These are phyloP conservation scores for Colaptes auratus DNA, from an alignment of 2,113 vertebrate genomes.

Conservation along the genomic window DNA sequence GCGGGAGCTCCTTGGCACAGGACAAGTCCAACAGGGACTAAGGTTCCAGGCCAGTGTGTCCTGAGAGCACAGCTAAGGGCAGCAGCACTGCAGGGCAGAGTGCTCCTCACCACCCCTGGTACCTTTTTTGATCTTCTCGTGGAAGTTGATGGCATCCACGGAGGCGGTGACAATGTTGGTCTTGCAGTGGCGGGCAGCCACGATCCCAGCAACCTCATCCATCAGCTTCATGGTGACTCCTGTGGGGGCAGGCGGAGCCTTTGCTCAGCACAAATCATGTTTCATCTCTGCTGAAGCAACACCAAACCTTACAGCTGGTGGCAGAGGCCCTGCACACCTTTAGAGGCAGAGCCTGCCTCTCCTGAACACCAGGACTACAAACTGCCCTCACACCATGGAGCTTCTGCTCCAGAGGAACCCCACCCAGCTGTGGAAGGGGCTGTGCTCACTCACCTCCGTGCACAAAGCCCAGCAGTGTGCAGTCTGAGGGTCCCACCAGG, in stretches of 20 bases:
- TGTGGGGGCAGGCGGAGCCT: slow-evolving; percentile 40
- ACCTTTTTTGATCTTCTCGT: slow-evolving; percentile 96
- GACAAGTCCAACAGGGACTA: background rate
- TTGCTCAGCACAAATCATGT: no score
- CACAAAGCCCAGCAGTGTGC: slow-evolving; percentile 89
- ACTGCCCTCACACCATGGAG: no score
- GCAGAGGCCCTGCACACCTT: rapidly evolving
- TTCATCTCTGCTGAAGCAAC: background rate
- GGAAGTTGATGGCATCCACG: slow-evolving; percentile 95
- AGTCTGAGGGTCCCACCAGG: slow-evolving; percentile 92
- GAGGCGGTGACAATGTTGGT: slow-evolving; percentile 96
- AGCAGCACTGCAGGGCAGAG: rapidly evolving
- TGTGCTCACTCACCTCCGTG: slow-evolving; percentile 85
- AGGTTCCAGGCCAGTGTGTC: background rate
- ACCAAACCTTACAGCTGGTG: background rate
- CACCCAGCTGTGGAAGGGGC: rapidly evolving
- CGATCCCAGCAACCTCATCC: slow-evolving; percentile 95
- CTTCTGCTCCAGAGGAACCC: background rate
- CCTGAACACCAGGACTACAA: rapidly evolving
- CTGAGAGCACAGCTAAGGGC: rapidly evolving
- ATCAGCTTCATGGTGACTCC: slow-evolving; percentile 98
- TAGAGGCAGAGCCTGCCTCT: background rate
- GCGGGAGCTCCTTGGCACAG: rapidly evolving
- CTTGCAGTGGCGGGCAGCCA: slow-evolving; percentile 91
- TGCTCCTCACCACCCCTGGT: background rate